A percentile compares a stretch with the other conserved stretches of the same genome.
Conservation (phyloP, 2,113 vertebrate genomes). For the Pardalotus punctatus region DNA sequence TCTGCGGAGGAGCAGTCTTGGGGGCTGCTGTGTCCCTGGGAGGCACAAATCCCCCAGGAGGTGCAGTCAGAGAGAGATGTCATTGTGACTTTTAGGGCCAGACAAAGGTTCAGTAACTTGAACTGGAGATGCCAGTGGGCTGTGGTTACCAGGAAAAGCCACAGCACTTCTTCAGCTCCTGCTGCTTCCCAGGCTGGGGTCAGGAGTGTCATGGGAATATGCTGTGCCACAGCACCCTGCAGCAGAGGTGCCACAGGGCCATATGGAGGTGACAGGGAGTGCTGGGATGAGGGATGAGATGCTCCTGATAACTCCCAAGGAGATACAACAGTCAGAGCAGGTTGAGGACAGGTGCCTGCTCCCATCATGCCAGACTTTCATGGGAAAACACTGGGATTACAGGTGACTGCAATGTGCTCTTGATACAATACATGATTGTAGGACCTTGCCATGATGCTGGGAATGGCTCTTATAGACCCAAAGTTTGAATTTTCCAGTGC, state of each 20-base stretch:
- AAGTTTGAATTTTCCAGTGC: not conserved
- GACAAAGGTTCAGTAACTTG: not conserved
- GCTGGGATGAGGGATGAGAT: not conserved
- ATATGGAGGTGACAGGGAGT: not conserved
- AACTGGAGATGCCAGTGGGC: not conserved
- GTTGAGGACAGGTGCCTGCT: not conserved
- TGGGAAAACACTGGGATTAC: not conserved
- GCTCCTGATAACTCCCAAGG: not conserved
- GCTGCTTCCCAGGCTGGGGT: not conserved
- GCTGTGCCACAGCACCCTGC: not conserved
- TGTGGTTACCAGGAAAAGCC: not conserved
- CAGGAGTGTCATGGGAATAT: not conserved
- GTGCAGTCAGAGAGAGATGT: not conserved
- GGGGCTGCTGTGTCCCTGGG: not conserved
- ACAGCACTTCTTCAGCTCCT: not conserved
- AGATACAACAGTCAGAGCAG: not conserved
- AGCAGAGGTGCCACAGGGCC: not conserved
- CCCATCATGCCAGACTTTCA: not conserved
- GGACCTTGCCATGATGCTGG: not conserved
- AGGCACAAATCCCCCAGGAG: not conserved
- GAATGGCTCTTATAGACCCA: rapidly evolving
- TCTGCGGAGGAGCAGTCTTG: not conserved
- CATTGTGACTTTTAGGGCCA: not conserved
- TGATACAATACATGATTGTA: too few species aligned
- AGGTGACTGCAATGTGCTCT: not conserved